These are phyloP conservation scores for Nyctibius bracteatus DNA, from an alignment of 2,113 vertebrate species.

Conservation along the genomic window DNA sequence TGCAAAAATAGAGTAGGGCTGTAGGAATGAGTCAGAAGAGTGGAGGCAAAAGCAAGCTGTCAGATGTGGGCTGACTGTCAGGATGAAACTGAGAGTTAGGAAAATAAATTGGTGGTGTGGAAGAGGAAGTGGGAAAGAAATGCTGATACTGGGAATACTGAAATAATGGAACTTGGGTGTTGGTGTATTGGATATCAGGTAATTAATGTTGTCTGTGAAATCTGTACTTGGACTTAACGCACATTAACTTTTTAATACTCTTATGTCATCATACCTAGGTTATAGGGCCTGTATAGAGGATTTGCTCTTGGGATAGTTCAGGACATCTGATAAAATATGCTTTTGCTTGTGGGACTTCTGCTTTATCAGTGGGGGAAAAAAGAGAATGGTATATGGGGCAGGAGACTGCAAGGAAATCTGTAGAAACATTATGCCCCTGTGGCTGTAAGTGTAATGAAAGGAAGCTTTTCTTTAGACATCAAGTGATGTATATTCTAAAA, in stretches of 20 bases:
- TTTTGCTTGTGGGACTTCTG: neutral
- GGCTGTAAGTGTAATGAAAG: neutral
- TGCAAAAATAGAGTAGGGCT: constrained; percentile 6
- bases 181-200: neutral
- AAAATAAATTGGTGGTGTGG: neutral
- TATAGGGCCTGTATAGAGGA: neutral
- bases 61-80: constrained; percentile 43
- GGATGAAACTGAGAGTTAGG: constrained; percentile 1
- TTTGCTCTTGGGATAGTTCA: neutral
- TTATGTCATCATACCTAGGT: neutral
- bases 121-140: neutral
- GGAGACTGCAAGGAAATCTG: neutral
- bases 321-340: neutral
- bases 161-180: neutral
- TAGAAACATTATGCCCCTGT: neutral
- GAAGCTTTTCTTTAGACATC: neutral
- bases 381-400: neutral
- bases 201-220: neutral
- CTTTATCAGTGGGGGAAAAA: neutral
- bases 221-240: neutral
- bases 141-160: neutral
- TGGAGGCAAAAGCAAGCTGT: constrained; percentile 43
- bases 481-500: neutral
- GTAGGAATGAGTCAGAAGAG: constrained; percentile 40
- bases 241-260: constrained; percentile 11